Evolutionary conservation across 2,797 vertebrate species (phyloP).

Genomic region (Crenichthys baileyi): DNA sequence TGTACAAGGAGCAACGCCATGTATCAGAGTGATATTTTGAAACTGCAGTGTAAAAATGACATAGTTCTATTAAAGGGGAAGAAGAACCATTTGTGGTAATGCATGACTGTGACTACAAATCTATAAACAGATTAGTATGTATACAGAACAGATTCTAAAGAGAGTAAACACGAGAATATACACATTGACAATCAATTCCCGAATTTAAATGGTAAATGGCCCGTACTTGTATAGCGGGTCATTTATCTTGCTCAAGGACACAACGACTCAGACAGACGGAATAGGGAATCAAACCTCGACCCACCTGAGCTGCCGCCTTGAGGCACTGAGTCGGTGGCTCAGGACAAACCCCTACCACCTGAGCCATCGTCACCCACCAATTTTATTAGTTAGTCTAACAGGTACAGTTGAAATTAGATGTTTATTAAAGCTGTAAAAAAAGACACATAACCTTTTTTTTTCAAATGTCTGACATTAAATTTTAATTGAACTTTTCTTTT

Average conservation of each 20-base stretch:
- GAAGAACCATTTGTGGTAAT: constrained; percentile 26
- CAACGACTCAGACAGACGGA: no score
- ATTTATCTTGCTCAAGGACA: no score
- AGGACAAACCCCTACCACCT: no score
- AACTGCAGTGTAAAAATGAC: constrained; percentile 37
- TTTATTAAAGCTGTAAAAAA: neutral
- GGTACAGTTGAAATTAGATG: neutral
- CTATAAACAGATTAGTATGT: constrained; percentile 8
- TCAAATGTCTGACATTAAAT: neutral
- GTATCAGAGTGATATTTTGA: constrained; percentile 57
- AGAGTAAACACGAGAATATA: neutral
- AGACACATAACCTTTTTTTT: neutral
- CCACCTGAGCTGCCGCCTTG: no score
- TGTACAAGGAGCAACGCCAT: constrained; percentile 68
- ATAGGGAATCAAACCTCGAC: no score
- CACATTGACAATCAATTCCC: neutral
- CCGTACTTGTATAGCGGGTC: no score
- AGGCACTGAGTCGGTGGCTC: no score
- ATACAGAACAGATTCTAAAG: neutral
- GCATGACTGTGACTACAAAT: constrained; percentile 13
- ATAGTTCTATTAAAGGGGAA: constrained; percentile 15
- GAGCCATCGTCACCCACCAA: no score
- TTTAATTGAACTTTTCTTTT: neutral
- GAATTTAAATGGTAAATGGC: neutral
- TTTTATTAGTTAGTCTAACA: neutral